phyloP scores from a whole-genome alignment of 92 coral and sea anemone species.

The Diadumene lineata region DNA sequence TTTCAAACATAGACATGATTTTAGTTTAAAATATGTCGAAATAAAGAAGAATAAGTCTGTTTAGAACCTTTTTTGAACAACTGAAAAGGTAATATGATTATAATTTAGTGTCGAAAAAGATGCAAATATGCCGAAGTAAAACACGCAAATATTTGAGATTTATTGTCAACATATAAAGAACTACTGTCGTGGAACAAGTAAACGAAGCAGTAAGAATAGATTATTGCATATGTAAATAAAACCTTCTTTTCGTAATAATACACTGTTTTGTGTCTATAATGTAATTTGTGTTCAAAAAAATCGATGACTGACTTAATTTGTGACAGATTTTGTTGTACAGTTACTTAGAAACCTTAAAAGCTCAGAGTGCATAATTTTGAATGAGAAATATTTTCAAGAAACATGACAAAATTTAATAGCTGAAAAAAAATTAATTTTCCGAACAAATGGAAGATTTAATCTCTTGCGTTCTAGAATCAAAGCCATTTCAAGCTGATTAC shows the following conservation, averaged over 20 bases:
- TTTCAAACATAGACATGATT: not conserved
- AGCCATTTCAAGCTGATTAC: conserved; percentile 12
- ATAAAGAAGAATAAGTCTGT: not conserved
- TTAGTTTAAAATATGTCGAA: not conserved
- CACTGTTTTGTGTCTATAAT: too few species aligned
- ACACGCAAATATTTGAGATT: conserved; percentile 8
- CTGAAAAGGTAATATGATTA: too few species aligned
- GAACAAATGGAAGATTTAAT: conserved; percentile 9
- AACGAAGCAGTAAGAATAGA: not conserved
- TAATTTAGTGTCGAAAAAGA: not conserved
- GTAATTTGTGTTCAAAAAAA: too few species aligned
- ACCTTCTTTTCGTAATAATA: not conserved
- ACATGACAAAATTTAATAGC: not conserved
- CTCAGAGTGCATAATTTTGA: too few species aligned
- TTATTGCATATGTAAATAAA: not conserved
- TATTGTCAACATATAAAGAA: not conserved
- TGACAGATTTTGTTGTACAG: too few species aligned
- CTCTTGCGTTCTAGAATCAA: conserved; percentile 2
- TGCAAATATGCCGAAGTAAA: not conserved
- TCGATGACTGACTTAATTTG: too few species aligned
- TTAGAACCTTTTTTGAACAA: not conserved
- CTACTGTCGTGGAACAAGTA: not conserved
- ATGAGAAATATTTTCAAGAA: not conserved
- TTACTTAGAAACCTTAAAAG: too few species aligned
- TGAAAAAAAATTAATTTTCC: conserved; percentile 1